Base-by-base conservation (phyloP, 2,113 vertebrate species). In the Condylura cristata region DNA sequence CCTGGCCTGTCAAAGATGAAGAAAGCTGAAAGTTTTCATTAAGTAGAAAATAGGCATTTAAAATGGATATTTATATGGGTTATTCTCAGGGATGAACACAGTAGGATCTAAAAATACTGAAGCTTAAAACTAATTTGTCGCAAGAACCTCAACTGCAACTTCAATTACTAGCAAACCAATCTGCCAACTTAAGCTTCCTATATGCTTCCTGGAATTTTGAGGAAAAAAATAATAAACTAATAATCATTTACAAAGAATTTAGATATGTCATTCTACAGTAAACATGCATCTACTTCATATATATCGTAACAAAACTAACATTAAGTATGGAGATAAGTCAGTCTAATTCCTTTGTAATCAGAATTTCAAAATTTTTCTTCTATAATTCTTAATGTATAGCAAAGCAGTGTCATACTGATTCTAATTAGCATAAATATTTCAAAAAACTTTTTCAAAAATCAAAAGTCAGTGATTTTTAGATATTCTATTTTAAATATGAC, bases 71-170 rank as follows among this genome's bases (percentile, higher is more conserved):
- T 96, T 90, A 65, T n/a, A 81, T 92, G 91, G 37, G 65, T 86
- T 96, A 97, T 94, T 97, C 98, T 98, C 90, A 97, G 89, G 41
- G 76, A 87, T 0, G 1, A 98, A 83, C 94, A 95, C 91, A 95
- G 92, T 92, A 93, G 96, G 95, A 92, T 87, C 18, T 96, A 71
- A 74, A 97, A 97, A 97, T 9, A 92, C 95, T 94, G 91, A 83
- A 94, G 61, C 34, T 89, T n/a, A 96, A 89, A 97, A 97, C 74
- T 96, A 96, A 97, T 97, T 97, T 92, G 44, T 92, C 92, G 41
- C 26, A 85, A 83, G 79, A 94, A 65, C 87, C 60, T 96, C 85
- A 89, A 65, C 76, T 94, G 83, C 28, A 90, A 60, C 72, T 79
- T 88, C 46, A 97, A 89, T 51, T 93, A 92, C 24, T 97, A 95